phyloP scores from a whole-genome alignment of 2,888 invertebrate genomes.

The Dendrolimus pini region DNA sequence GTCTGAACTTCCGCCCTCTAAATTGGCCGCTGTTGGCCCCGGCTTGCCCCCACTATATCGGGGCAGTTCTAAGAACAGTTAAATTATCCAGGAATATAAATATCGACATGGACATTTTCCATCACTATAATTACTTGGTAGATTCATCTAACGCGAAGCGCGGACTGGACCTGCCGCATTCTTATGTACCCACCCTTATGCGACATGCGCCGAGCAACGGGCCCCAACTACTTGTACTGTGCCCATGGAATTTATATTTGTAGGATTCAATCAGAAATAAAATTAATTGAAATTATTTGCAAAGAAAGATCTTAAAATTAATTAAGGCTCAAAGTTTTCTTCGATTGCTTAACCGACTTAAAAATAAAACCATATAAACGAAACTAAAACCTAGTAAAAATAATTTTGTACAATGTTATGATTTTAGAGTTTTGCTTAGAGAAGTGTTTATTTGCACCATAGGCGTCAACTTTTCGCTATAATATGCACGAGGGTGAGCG shows the following conservation, averaged over 20 bases:
- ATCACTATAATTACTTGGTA: neutral
- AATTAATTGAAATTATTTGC: neutral
- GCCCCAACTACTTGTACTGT: constrained; percentile 10
- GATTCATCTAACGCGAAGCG: constrained; percentile 4
- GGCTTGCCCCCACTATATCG: no score
- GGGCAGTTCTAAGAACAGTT: no score
- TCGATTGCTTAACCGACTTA: neutral
- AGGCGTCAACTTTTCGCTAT: no score
- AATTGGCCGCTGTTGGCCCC: no score
- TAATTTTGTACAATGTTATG: no score
- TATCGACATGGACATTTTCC: no score
- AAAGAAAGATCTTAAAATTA: neutral
- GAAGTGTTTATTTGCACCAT: no score
- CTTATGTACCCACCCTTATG: constrained; percentile 27
- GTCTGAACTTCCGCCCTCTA: no score
- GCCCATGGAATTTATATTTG: constrained; percentile 5
- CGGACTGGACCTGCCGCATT: constrained; percentile 36
- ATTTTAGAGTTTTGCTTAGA: no score
- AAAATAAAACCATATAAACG: neutral
- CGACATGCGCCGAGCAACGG: constrained; percentile 20
- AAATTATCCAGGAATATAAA: no score
- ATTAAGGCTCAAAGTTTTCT: neutral
- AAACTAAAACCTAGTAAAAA: neutral
- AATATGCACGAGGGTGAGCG: no score
- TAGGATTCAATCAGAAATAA: neutral